Evolutionary conservation across 92 coral and sea anemone genomes (phyloP).

Genomic region (Scolanthus callimorphus): DNA sequence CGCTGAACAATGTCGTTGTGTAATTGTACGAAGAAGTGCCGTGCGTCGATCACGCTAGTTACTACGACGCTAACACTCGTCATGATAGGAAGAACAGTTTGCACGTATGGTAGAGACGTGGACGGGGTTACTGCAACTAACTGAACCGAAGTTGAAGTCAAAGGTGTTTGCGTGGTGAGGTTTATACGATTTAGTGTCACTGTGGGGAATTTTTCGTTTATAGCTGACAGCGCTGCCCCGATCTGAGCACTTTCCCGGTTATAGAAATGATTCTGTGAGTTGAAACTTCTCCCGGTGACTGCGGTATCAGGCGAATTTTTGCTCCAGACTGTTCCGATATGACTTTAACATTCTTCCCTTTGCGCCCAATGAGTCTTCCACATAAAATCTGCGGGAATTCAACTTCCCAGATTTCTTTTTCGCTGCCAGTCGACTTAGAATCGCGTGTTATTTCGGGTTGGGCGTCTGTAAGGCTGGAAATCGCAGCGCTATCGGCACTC

Average conservation of each 20-base stretch:
- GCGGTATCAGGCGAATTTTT: constrained; percentile 92
- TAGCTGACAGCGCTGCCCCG: constrained; percentile 67
- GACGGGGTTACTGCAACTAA: constrained; percentile 20
- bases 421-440: constrained; percentile 17
- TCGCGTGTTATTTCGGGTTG: constrained; percentile 20
- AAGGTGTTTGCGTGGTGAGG: constrained; percentile 19
- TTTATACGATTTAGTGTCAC: constrained; percentile 81
- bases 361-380: constrained; percentile 93
- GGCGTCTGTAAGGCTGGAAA: constrained; percentile 62
- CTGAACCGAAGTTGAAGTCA: constrained; percentile 12
- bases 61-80: constrained; percentile 83
- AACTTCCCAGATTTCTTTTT: constrained; percentile 90
- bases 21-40: constrained; percentile 84
- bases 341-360: constrained; percentile 90
- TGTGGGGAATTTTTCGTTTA: constrained; percentile 88
- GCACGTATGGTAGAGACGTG: constrained; percentile 51
- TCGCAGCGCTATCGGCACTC: constrained; percentile 63
- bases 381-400: constrained; percentile 97
- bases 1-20: constrained; percentile 69
- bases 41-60: constrained; percentile 86
- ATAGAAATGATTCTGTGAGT: constrained; percentile 90
- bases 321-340: constrained; percentile 90
- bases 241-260: constrained; percentile 81
- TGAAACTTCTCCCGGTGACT: constrained; percentile 86
- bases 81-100: constrained; percentile 70